phyloP scores from a whole-genome alignment of 92 coral and sea anemone genomes.

The Porites rus region DNA sequence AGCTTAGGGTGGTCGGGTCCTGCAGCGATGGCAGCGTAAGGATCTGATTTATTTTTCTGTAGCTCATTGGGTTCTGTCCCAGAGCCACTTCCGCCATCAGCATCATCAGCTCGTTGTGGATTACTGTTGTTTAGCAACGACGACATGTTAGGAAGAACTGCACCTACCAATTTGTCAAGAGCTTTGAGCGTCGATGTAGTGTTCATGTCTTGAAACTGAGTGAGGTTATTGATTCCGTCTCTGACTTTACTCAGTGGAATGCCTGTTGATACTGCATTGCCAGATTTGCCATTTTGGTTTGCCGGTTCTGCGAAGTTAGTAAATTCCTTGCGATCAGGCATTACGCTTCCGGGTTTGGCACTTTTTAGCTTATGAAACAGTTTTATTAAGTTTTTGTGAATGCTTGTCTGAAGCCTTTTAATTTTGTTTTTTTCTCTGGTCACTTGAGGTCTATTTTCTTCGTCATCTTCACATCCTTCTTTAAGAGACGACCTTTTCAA shows the following conservation, averaged over 20 bases:
- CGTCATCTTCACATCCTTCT: constrained; percentile 43
- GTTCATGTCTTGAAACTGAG: constrained; percentile 32
- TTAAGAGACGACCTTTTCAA: constrained; percentile 16
- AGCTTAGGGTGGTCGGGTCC: constrained; percentile 92
- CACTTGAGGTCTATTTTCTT: constrained; percentile 37
- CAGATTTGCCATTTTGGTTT: background rate
- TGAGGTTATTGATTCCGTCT: constrained; percentile 37
- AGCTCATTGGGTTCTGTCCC: constrained; percentile 9
- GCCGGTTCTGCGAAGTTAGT: constrained; percentile 24
- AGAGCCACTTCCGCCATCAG: constrained; percentile 45
- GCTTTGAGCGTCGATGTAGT: constrained; percentile 31
- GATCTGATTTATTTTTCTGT: constrained; percentile 59
- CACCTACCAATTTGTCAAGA: constrained; percentile 30
- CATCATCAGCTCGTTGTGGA: background rate
- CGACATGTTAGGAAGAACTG: constrained; percentile 40
- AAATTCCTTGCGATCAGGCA: constrained; percentile 49
- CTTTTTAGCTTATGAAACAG: constrained; percentile 78
- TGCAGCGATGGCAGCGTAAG: constrained; percentile 94
- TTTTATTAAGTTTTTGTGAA: constrained; percentile 76
- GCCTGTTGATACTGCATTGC: constrained; percentile 29
- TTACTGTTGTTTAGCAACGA: background rate
- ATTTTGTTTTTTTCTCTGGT: constrained; percentile 69
- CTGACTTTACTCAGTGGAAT: constrained; percentile 46
- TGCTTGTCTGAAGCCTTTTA: constrained; percentile 76
- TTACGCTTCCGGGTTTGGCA: constrained; percentile 43